Conservation (phyloP, 2,113 vertebrate species). For the Riparia riparia region DNA sequence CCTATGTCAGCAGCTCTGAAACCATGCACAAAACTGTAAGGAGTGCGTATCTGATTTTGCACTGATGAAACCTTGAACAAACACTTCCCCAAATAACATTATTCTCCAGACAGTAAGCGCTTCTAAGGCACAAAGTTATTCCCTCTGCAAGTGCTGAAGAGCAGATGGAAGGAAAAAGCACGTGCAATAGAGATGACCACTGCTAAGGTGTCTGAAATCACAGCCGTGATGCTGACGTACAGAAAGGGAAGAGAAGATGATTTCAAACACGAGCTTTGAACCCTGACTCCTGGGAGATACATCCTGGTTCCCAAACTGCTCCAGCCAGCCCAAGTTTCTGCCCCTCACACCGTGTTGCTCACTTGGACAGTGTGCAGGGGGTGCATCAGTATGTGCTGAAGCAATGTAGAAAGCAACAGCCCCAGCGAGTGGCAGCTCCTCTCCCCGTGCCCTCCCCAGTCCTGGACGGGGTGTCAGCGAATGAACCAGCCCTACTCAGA, state of each 20-base stretch:
- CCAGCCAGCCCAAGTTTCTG: constrained; percentile 1
- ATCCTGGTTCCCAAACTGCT: neutral
- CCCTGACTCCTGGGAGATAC: neutral
- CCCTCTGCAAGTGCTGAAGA: constrained; percentile 17
- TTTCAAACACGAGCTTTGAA: constrained; percentile 1
- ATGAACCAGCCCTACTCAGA: constrained; percentile 56
- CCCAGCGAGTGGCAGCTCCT: constrained; percentile 64
- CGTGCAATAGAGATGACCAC: neutral
- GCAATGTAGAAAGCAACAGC: constrained; percentile 74
- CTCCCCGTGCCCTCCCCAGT: neutral
- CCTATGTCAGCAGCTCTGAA: neutral
- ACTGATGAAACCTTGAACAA: neutral
- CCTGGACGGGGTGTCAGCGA: constrained; percentile 16
- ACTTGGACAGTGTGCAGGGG: neutral
- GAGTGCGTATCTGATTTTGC: neutral
- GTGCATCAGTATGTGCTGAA: constrained; percentile 30
- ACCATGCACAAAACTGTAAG: neutral
- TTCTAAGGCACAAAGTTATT: neutral
- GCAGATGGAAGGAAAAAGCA: neutral
- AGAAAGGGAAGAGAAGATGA: neutral
- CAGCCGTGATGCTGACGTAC: neutral
- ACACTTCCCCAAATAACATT: neutral
- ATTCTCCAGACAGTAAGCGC: neutral
- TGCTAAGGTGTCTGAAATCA: neutral
- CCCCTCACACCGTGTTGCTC: neutral